phyloP scores from a whole-genome alignment of 2,888 invertebrate genomes.

The Brachyopa scutellaris region DNA sequence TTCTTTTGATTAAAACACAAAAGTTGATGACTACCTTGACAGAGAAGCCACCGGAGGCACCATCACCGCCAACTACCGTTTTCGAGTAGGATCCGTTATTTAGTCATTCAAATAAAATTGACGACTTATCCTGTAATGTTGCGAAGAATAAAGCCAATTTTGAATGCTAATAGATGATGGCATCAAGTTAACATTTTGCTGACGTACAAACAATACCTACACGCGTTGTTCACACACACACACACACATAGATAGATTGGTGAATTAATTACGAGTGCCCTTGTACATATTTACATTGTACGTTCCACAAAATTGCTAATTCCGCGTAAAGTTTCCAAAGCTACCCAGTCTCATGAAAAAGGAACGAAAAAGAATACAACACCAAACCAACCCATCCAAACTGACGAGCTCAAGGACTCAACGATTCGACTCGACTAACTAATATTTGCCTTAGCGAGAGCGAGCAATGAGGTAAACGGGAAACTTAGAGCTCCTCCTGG shows the following conservation, averaged over 20 bases:
- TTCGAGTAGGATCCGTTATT: constrained; percentile 27
- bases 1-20: constrained; percentile 64
- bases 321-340: constrained; percentile 55
- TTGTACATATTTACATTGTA: constrained; percentile 56
- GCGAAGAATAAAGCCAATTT: constrained; percentile 44
- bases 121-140: constrained; percentile 44
- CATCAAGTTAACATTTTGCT: constrained; percentile 46
- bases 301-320: constrained; percentile 68
- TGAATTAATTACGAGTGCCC: constrained; percentile 66
- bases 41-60: too few relatives aligned
- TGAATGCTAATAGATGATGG: constrained; percentile 54
- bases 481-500: constrained; percentile 7
- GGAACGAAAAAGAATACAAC: background rate
- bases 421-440: constrained; percentile 11
- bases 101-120: constrained; percentile 63
- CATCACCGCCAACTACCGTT: background rate
- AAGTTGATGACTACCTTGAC: too few relatives aligned
- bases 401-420: too few relatives aligned
- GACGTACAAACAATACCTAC: constrained; percentile 25
- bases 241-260: background rate
- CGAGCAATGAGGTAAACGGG: constrained; percentile 19
- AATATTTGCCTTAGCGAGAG: constrained; percentile 33
- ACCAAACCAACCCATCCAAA: background rate
- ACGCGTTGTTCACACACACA: background rate
- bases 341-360: background rate